Percentiles rank a stretch among this genome's conserved stretches.
These are phyloP conservation scores for Dendrocincla fuliginosa DNA, from an alignment of 2,797 vertebrate species.

Conservation along the genomic window DNA sequence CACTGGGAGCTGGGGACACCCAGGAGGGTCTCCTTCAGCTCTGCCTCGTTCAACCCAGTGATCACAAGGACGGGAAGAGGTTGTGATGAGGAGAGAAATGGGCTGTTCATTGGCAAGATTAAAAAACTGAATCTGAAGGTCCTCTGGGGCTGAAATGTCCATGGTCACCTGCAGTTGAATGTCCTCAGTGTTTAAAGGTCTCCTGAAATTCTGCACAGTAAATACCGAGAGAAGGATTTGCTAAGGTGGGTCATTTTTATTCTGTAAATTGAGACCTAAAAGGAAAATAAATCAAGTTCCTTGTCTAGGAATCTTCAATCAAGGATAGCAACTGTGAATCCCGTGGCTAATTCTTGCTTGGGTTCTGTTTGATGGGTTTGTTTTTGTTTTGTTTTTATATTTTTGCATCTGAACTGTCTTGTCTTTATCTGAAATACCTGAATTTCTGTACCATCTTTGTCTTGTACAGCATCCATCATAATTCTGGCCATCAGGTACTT, in stretches of 20 bases:
- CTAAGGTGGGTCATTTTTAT: background rate
- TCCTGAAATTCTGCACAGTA: background rate
- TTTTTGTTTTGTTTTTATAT: background rate
- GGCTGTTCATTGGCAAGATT: background rate
- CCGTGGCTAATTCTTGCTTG: background rate
- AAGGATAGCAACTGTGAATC: background rate
- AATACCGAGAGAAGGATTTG: background rate
- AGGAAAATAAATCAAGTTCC: background rate
- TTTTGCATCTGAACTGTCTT: background rate
- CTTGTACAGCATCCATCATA: background rate
- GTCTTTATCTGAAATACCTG: background rate
- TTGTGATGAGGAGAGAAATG: background rate
- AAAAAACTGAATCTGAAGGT: background rate
- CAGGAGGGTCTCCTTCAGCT: background rate
- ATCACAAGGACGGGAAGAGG: fast-evolving
- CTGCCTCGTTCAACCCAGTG: background rate
- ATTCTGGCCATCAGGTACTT: background rate
- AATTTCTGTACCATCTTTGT: background rate
- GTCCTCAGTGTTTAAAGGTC: background rate
- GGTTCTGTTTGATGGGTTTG: background rate
- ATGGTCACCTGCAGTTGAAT: background rate
- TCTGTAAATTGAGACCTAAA: background rate
- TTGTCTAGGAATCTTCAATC: background rate
- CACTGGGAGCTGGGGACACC: background rate
- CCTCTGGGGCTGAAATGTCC: background rate